These are phyloP conservation scores for Sphinx pinastri DNA, from an alignment of 2,888 invertebrate species.

Conservation along the genomic window DNA sequence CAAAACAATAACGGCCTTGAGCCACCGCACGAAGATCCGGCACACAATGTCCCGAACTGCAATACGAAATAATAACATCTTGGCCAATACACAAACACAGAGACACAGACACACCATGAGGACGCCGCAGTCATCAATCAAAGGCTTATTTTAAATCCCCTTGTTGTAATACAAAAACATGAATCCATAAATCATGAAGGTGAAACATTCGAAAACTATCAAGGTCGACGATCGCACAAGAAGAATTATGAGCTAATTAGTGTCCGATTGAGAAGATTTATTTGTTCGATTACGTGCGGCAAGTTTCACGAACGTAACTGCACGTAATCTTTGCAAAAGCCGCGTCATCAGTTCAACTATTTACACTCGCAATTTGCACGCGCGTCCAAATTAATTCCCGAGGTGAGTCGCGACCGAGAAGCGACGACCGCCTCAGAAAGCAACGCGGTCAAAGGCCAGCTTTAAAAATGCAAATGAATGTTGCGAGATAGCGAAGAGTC, in stretches of 20 bases:
- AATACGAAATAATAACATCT: constrained; percentile 54
- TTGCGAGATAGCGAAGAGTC: constrained; percentile 36
- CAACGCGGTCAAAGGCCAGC: constrained; percentile 48
- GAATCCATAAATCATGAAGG: constrained; percentile 41
- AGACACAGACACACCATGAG: constrained; percentile 40
- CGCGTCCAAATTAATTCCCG: constrained; percentile 25
- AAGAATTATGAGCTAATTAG: constrained; percentile 31
- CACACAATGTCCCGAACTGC: constrained; percentile 49
- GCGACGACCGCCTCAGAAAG: constrained; percentile 31
- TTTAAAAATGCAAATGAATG: constrained; percentile 48
- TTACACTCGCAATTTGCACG: constrained; percentile 36
- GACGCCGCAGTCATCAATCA: constrained; percentile 60
- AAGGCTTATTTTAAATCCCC: constrained; percentile 52
- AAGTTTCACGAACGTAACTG: constrained; percentile 28
- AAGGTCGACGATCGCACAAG: constrained; percentile 42
- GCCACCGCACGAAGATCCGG: constrained; percentile 52
- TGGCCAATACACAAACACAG: constrained; percentile 48
- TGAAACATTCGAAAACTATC: constrained; percentile 40
- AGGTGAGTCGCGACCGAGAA: not conserved
- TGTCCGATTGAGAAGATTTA: constrained; percentile 33
- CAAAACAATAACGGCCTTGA: constrained; percentile 67
- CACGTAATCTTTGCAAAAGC: constrained; percentile 35
- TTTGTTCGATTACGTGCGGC: constrained; percentile 31
- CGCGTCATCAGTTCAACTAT: constrained; percentile 38
- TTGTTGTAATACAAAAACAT: constrained; percentile 50